Evolutionary conservation across 2,888 invertebrate species (phyloP).

Genomic region (Lingula anatina): DNA sequence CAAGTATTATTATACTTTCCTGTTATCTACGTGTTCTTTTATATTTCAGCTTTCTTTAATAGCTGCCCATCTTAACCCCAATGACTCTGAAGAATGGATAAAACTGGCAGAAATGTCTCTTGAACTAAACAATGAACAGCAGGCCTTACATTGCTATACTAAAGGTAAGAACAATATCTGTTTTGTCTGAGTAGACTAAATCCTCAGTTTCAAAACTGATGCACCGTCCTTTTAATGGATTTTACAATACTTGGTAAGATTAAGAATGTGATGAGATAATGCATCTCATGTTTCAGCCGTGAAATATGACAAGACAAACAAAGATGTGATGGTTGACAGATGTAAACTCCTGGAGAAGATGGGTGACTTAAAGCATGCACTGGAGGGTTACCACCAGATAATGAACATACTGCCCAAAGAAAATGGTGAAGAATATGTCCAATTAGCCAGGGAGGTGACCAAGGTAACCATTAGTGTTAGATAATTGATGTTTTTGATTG

Average conservation of each 20-base stretch:
- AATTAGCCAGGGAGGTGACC: conserved; percentile 40
- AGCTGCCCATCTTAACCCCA: conserved; percentile 77
- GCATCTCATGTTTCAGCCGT: conserved; percentile 62
- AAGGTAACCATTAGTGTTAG: conserved; percentile 34
- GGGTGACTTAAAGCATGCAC: conserved; percentile 59
- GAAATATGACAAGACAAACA: conserved; percentile 66
- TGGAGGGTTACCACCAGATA: conserved; percentile 70
- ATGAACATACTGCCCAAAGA: conserved; percentile 55
- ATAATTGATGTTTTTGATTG: too few relatives aligned
- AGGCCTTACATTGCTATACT: conserved; percentile 77
- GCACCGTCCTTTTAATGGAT: too few relatives aligned
- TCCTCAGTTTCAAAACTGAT: too few relatives aligned
- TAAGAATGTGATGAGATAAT: too few relatives aligned
- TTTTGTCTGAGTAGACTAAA: too few relatives aligned
- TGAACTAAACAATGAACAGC: conserved; percentile 67
- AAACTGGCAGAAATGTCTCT: conserved; percentile 73
- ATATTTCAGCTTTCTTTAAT: conserved; percentile 70
- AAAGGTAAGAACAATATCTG: conserved; percentile 56
- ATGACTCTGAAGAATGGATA: conserved; percentile 80
- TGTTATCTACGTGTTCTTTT: background rate
- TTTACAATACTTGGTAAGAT: too few relatives aligned
- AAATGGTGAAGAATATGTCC: conserved; percentile 35
- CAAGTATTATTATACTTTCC: too few relatives aligned
- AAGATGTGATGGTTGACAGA: conserved; percentile 68
- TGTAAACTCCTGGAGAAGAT: conserved; percentile 65